Evolutionary conservation across 2,797 vertebrate genomes (phyloP).

Genomic region (Anguilla marmorata): DNA sequence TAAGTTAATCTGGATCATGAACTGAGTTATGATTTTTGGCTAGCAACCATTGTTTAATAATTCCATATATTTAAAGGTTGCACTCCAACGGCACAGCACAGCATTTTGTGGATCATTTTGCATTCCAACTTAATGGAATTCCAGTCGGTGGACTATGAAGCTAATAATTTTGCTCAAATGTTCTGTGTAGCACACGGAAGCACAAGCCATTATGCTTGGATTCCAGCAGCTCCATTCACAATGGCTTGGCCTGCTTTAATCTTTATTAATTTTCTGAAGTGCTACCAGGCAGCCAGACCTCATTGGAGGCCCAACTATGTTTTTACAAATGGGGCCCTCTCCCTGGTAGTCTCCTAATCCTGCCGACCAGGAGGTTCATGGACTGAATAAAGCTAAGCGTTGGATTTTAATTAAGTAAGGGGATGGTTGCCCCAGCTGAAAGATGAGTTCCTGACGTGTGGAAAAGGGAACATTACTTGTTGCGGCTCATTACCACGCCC

Average conservation of each 20-base stretch:
- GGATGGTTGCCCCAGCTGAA: slow-evolving; percentile 72
- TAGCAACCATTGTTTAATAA: slow-evolving; percentile 87
- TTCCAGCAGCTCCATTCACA: slow-evolving; percentile 84
- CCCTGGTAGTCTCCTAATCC: slow-evolving; percentile 98
- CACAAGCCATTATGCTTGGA: slow-evolving; percentile 68
- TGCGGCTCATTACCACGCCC: background rate
- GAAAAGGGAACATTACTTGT: slow-evolving; percentile 28
- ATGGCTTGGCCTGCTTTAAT: slow-evolving; percentile 84
- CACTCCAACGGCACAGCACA: slow-evolving; percentile 76
- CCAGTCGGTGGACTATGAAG: slow-evolving; percentile 80
- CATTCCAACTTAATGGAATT: slow-evolving; percentile 81
- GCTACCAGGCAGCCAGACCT: slow-evolving; percentile 81
- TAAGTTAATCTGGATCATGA: slow-evolving; percentile 59
- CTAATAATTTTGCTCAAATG: slow-evolving; percentile 81
- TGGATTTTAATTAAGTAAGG: slow-evolving; percentile 97
- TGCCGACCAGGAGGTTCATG: slow-evolving; percentile 84
- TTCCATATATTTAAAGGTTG: slow-evolving; percentile 84
- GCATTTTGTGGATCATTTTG: slow-evolving; percentile 78
- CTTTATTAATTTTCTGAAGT: slow-evolving; percentile 91
- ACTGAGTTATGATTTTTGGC: slow-evolving; percentile 82
- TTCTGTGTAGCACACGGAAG: slow-evolving; percentile 79
- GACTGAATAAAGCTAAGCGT: slow-evolving; percentile 84
- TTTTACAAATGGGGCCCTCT: slow-evolving; percentile 88
- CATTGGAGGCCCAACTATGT: slow-evolving; percentile 85
- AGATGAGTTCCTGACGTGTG: slow-evolving; percentile 53